These are phyloP conservation scores for Gortyna flavago DNA, from an alignment of 2,888 invertebrate genomes.

Conservation along the genomic window DNA sequence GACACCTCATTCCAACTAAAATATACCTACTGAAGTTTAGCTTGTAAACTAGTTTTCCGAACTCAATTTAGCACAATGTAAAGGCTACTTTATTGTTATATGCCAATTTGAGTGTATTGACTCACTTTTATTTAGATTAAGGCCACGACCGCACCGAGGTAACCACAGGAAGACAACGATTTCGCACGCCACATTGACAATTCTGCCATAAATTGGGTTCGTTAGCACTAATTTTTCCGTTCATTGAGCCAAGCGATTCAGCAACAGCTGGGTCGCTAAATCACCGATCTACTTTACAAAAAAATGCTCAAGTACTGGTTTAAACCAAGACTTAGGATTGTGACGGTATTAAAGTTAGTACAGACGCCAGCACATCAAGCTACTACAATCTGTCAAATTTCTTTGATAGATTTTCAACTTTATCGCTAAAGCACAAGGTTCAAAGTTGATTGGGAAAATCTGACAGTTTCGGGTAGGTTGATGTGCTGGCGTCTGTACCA, in stretches of 20 bases:
- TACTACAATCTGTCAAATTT: too few relatives aligned
- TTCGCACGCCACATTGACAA: slow-evolving; percentile 31
- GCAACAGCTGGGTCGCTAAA: neutral
- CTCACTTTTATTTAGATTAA: slow-evolving; percentile 38
- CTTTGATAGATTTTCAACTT: too few relatives aligned
- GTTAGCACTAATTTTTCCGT: slow-evolving; percentile 12
- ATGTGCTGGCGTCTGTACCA: too few relatives aligned
- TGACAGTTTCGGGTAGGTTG: too few relatives aligned
- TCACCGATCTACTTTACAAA: neutral
- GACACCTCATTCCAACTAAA: neutral
- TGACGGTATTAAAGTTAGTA: too few relatives aligned
- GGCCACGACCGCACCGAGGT: slow-evolving; percentile 10
- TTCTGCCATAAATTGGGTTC: slow-evolving; percentile 15
- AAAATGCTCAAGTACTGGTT: too few relatives aligned
- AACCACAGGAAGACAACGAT: slow-evolving; percentile 18
- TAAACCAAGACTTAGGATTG: too few relatives aligned
- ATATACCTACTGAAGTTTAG: neutral
- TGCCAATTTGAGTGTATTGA: slow-evolving; percentile 36
- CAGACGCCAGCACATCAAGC: too few relatives aligned
- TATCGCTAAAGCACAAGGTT: too few relatives aligned
- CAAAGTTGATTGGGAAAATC: too few relatives aligned
- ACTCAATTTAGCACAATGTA: neutral
- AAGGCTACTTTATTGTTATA: slow-evolving; percentile 14
- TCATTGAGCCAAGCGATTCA: slow-evolving; percentile 4
- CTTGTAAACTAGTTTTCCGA: neutral